These are phyloP conservation scores for Pseudomyrmex flavicornis DNA, from an alignment of 1,140 invertebrate species.

Conservation along the genomic window DNA sequence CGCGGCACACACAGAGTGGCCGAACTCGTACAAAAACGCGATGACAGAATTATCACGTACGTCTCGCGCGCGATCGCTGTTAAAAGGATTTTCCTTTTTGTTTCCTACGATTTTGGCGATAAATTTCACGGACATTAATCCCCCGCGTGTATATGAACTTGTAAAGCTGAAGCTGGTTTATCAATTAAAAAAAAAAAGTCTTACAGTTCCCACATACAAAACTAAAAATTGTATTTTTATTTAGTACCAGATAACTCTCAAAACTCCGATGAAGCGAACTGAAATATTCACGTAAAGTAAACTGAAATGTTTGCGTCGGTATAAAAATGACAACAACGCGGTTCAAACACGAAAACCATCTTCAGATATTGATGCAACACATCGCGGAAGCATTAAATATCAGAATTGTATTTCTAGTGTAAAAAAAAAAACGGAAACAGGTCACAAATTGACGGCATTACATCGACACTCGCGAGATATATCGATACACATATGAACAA, in stretches of 20 bases:
- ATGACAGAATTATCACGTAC: conserved; percentile 22
- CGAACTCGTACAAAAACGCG: conserved; percentile 26
- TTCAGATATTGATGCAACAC: no score
- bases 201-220: neutral
- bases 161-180: neutral
- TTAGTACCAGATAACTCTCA: no score
- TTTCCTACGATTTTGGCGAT: neutral
- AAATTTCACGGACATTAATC: neutral
- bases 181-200: no score
- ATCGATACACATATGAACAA: neutral
- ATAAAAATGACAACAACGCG: no score
- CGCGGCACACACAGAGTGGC: neutral
- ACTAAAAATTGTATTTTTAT: neutral
- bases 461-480: conserved; percentile 16
- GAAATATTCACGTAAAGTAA: no score
- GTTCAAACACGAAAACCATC: no score
- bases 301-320: no score
- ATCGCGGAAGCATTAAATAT: no score
- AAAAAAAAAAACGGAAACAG: no score
- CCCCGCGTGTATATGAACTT: neutral
- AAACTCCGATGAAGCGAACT: no score
- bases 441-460: neutral
- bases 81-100: neutral
- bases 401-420: no score
- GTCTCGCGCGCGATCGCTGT: conserved; percentile 3